Percentiles rank a stretch among this genome's conserved stretches.
Conservation (phyloP, 2,888 invertebrate species). For the Xestia ashworthii region DNA sequence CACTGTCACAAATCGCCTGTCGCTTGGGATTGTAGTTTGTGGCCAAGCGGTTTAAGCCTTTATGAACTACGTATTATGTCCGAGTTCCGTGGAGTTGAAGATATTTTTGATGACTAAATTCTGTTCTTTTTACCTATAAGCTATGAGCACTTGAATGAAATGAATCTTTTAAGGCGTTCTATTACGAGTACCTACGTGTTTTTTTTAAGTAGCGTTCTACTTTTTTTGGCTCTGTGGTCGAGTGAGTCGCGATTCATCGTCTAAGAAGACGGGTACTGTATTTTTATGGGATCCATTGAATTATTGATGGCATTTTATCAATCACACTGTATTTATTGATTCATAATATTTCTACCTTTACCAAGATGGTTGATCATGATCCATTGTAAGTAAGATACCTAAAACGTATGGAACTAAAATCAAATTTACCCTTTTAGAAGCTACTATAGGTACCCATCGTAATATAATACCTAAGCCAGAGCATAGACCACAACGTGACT, state of each 20-base stretch:
- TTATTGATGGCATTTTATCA: neutral
- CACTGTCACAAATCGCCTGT: neutral
- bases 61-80: conserved; percentile 36
- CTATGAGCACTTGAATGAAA: neutral
- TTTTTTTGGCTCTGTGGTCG: neutral
- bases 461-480: conserved; percentile 3
- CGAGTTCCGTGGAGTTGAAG: neutral
- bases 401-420: neutral
- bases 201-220: neutral
- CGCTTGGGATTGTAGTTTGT: neutral
- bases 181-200: no score
- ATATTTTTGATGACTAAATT: conserved; percentile 1
- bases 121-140: neutral
- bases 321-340: neutral
- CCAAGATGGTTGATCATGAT: neutral
- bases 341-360: neutral
- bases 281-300: neutral
- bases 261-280: neutral
- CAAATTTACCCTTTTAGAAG: conserved; percentile 9
- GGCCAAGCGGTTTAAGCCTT: conserved; percentile 24
- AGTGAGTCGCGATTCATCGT: neutral
- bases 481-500: conserved; percentile 18
- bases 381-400: neutral
- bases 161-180: neutral
- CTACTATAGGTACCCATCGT: neutral